Base-by-base conservation (phyloP, 1,140 invertebrate species). In the Coelopa frigida region DNA sequence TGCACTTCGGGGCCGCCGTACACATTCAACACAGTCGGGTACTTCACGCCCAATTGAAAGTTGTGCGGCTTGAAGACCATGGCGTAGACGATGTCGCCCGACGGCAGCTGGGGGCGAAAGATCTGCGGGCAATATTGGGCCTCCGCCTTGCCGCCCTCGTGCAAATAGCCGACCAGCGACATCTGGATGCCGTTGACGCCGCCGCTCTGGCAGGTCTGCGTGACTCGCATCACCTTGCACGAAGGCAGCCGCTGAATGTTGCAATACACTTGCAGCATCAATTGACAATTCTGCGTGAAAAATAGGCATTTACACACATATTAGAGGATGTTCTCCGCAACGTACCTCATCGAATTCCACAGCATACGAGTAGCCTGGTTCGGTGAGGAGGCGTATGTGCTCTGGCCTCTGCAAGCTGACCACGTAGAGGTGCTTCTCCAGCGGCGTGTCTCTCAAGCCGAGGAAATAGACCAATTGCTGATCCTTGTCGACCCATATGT, bases 1-100 rank as follows among this genome's bases (percentile, higher is more conserved):
- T 98, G 94, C 20, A 98, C 93, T 70, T 96, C 93, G 1, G 95
- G 95, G 11, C 96, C 95, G 20, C 94, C 96, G 70, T 99, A 99
- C 14, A 99, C 88, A 70, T 96, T 93, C 12, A 98, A 75, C 44
- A 99, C 83, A 1, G 93, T 94, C 2, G 96, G 95, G 74, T 95
- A 95, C 49, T 89, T 87, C 24, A 78, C 71, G 8, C 82, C 85
- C 6, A 77, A 66, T 56, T 84, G 76, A 55, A 82, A 87, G 66
- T 84, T 83, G 55, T 85, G 81, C 1, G 92, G 92, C 55, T 89
- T 85, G 70, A 94, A 95, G 39, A 96, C 82, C 84, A 96, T 91
- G 4, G 90, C 90, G 69, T 93, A 92, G 29, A 94, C 74, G 3
- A 79, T 76, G 44, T 86, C 81, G 21, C 85, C 89, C 11, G 79